Conservation (phyloP, 1,140 invertebrate genomes). For the Littorina saxatilis region DNA sequence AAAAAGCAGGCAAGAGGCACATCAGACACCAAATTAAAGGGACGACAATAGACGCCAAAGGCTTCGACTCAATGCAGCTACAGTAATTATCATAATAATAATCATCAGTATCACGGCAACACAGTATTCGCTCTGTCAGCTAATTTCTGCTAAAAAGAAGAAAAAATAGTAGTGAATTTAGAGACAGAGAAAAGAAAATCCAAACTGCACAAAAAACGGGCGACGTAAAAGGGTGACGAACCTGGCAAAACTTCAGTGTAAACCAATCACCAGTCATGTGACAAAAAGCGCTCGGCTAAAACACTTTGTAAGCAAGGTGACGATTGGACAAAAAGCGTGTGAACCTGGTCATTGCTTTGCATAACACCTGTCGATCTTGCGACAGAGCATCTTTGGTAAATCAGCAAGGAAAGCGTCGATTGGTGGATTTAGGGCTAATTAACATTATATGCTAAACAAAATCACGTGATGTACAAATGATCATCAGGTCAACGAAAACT, state of each 20-base stretch:
- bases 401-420: background rate
- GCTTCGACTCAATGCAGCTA: background rate
- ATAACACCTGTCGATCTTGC: background rate
- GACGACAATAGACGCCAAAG: background rate
- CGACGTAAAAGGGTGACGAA: too few relatives aligned
- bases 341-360: background rate
- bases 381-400: background rate
- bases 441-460: background rate
- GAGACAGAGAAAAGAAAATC: too few relatives aligned
- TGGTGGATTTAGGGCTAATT: background rate
- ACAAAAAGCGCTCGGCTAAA: background rate
- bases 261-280: too few relatives aligned
- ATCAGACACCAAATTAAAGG: background rate
- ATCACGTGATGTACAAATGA: background rate
- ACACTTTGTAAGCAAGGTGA: background rate
- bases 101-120: background rate
- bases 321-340: background rate
- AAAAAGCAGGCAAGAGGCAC: slow-evolving; percentile 12
- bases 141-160: too few relatives aligned
- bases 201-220: too few relatives aligned
- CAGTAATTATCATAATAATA: background rate
- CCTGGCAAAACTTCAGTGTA: too few relatives aligned
- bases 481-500: background rate
- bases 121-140: background rate
- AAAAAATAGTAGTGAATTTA: too few relatives aligned